Evolutionary conservation across 2,797 vertebrate genomes (phyloP).

Genomic region (Triplophysa bombifrons): DNA sequence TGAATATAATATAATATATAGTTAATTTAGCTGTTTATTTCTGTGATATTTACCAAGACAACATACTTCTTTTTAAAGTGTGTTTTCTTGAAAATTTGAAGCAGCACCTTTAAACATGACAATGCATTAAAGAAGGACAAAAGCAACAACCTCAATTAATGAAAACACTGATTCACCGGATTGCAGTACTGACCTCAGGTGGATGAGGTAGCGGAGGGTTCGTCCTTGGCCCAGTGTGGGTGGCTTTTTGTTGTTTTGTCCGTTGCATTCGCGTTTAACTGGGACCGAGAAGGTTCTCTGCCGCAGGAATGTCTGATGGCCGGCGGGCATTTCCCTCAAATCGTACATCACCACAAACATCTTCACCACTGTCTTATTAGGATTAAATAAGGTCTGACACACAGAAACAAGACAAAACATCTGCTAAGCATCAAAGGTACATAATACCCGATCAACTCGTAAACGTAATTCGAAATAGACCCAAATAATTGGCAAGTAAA

Average conservation of each 20-base stretch:
- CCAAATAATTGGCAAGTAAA: background rate
- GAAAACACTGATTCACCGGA: too few species aligned
- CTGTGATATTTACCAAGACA: too few species aligned
- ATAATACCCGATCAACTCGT: conserved; percentile 3
- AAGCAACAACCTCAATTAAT: too few species aligned
- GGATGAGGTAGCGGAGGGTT: conserved; percentile 98
- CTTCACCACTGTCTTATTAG: conserved; percentile 99
- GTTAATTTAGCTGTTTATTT: too few species aligned
- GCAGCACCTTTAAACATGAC: too few species aligned
- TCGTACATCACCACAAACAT: conserved; percentile 99
- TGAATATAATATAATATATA: too few species aligned
- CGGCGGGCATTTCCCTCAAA: conserved; percentile 95
- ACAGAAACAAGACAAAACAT: conserved; percentile 29
- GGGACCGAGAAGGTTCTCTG: conserved; percentile 99
- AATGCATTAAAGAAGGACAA: too few species aligned
- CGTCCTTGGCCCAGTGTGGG: conserved; percentile 82
- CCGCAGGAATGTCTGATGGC: conserved; percentile 98
- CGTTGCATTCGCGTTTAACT: conserved; percentile 87
- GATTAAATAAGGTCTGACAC: conserved; percentile 99
- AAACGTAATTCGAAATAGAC: background rate
- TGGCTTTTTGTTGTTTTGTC: conserved; percentile 84
- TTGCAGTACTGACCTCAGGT: conserved; percentile 86
- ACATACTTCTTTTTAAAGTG: too few species aligned
- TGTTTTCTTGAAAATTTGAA: too few species aligned
- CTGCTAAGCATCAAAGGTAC: background rate